Evolutionary conservation across 92 coral and sea anemone species (phyloP).

Genomic region (Porites divaricata): DNA sequence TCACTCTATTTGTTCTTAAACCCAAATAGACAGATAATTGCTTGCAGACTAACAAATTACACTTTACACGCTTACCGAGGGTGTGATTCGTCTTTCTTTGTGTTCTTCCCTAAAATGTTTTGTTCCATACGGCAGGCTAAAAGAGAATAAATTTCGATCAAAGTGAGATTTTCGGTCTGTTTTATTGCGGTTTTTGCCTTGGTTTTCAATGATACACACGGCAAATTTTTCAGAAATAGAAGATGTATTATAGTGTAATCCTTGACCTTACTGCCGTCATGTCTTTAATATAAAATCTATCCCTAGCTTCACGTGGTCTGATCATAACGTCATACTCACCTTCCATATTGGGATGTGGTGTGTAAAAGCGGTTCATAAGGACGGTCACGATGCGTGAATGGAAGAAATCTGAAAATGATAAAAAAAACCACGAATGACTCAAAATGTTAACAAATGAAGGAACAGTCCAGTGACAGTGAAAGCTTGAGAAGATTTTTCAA

Average conservation of each 20-base stretch:
- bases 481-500: no score
- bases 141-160: conserved; percentile 1
- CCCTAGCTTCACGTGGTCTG: neutral
- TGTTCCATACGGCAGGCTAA: conserved; percentile 92
- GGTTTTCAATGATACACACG: neutral
- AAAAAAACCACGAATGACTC: neutral
- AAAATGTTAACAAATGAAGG: neutral
- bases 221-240: no score
- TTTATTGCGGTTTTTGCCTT: neutral
- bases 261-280: neutral
- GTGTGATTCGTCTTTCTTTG: conserved; percentile 58
- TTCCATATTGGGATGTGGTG: conserved; percentile 94
- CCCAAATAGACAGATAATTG: no score
- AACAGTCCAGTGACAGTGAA: neutral
- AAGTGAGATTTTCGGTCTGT: neutral
- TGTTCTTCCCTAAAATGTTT: conserved; percentile 92
- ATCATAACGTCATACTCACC: conserved; percentile 59
- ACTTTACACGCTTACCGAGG: conserved; percentile 63
- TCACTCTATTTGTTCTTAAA: no score
- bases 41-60: neutral
- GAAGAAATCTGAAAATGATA: conserved; percentile 77
- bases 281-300: neutral
- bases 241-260: no score
- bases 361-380: conserved; percentile 88
- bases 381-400: conserved; percentile 86